A percentile compares a stretch with the other conserved stretches of the same genome.
These are phyloP conservation scores for Galbula dea DNA, from an alignment of 2,113 vertebrate species.

Conservation along the genomic window DNA sequence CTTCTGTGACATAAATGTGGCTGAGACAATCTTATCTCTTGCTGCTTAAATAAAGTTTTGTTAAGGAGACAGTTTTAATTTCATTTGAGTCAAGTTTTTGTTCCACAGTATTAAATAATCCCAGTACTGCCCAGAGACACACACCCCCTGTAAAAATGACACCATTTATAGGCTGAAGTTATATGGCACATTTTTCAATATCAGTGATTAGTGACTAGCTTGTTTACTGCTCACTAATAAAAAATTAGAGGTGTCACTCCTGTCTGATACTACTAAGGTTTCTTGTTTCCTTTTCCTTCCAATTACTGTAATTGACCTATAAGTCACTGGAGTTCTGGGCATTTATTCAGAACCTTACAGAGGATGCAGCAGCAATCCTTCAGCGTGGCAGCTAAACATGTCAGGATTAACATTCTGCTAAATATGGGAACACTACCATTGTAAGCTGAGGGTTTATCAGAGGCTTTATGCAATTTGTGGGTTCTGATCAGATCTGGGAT, in stretches of 20 bases:
- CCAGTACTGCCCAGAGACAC: conserved; percentile 34
- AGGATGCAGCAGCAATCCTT: conserved; percentile 6
- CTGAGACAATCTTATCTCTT: conserved; percentile 45
- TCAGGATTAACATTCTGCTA: conserved; percentile 56
- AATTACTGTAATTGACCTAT: conserved; percentile 52
- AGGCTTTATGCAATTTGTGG: conserved; percentile 32
- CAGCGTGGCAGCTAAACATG: background rate
- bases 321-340: background rate
- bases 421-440: background rate
- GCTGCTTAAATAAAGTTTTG: conserved; percentile 51
- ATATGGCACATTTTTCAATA: conserved; percentile 33
- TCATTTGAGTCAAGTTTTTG: conserved; percentile 48
- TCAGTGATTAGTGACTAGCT: conserved; percentile 30
- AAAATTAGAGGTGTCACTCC: conserved; percentile 43
- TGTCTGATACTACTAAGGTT: background rate
- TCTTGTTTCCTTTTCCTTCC: conserved; percentile 51
- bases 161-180: conserved; percentile 15
- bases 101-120: conserved; percentile 49
- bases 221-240: conserved; percentile 68
- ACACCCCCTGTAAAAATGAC: background rate
- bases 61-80: conserved; percentile 58
- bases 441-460: conserved; percentile 39
- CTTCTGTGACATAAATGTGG: background rate
- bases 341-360: conserved; percentile 51
- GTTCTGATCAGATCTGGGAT: conserved; percentile 25